Conservation (phyloP, 2,888 invertebrate genomes). For the Sphaeridia pumilis region DNA sequence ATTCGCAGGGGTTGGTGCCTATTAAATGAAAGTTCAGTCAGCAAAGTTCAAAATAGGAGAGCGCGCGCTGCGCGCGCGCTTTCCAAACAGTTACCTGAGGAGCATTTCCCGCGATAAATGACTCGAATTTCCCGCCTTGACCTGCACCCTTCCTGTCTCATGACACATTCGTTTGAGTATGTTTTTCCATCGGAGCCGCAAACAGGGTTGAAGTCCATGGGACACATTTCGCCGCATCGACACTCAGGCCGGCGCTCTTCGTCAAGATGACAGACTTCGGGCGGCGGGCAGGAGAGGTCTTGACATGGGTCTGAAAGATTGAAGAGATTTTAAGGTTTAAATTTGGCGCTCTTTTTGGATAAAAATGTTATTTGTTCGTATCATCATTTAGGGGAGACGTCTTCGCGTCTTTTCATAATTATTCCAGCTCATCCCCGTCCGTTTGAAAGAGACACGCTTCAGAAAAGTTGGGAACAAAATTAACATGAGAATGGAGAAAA, state of each 20-base stretch:
- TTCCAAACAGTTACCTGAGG: conserved; percentile 50
- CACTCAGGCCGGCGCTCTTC: conserved; percentile 63
- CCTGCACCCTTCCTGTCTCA: conserved; percentile 66
- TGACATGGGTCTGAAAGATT: conserved; percentile 77
- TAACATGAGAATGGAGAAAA: too few species aligned
- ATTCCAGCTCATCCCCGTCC: too few species aligned
- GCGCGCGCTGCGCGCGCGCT: background rate
- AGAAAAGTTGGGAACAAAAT: too few species aligned
- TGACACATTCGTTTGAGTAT: conserved; percentile 68
- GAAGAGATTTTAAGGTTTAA: too few species aligned
- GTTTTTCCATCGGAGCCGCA: conserved; percentile 55
- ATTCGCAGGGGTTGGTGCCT: conserved; percentile 73
- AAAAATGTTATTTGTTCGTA: too few species aligned
- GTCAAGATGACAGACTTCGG: conserved; percentile 72
- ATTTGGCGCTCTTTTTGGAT: too few species aligned
- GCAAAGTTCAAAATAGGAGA: too few species aligned
- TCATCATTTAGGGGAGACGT: too few species aligned
- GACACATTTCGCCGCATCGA: conserved; percentile 57
- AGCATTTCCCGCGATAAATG: conserved; percentile 70
- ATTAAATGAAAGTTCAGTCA: too few species aligned
- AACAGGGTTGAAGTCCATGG: conserved; percentile 59
- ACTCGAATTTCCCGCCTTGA: conserved; percentile 59
- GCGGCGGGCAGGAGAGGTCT: conserved; percentile 61
- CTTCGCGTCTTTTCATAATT: too few species aligned
- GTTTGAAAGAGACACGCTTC: too few species aligned